phyloP scores from a whole-genome alignment of 1,140 invertebrate species.

The Drosophila bifasciata region DNA sequence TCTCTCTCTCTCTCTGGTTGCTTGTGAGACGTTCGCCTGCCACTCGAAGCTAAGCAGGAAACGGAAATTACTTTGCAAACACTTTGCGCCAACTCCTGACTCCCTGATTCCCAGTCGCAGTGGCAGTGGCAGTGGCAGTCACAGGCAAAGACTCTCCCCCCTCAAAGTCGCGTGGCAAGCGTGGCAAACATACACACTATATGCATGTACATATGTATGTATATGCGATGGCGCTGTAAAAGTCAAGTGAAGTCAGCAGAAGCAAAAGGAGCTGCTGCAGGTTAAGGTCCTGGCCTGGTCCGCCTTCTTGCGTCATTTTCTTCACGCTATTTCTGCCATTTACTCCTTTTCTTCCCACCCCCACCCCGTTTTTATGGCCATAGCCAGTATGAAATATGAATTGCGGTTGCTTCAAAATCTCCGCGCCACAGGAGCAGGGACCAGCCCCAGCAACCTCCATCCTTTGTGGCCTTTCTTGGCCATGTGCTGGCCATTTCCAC shows the following conservation, averaged over 20 bases:
- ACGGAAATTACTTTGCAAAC: slow-evolving; percentile 82
- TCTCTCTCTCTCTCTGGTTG: not conserved
- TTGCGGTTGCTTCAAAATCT: slow-evolving; percentile 78
- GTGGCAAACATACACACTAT: no score
- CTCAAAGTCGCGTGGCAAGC: slow-evolving; percentile 46
- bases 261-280: slow-evolving; percentile 8
- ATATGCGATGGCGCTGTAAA: slow-evolving; percentile 17
- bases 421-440: slow-evolving; percentile 1
- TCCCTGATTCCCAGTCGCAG: no score
- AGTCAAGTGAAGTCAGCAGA: slow-evolving; percentile 64
- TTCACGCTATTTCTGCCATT: slow-evolving; percentile 60
- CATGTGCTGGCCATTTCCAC: slow-evolving; percentile 59
- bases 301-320: slow-evolving; percentile 68
- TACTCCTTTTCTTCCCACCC: slow-evolving; percentile 46
- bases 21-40: slow-evolving; percentile 47
- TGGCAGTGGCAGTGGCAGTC: no score
- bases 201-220: slow-evolving; percentile 27
- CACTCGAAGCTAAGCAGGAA: slow-evolving; percentile 76
- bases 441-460: no score
- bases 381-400: slow-evolving; percentile 79
- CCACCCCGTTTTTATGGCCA: slow-evolving; percentile 69
- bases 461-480: no score
- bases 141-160: no score
- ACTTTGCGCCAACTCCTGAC: slow-evolving; percentile 61
- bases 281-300: slow-evolving; percentile 40